Evolutionary conservation across 2,888 invertebrate genomes (phyloP), one percentile per base, ranked within the genome.

Genomic region (Thera obeliscata): DNA sequence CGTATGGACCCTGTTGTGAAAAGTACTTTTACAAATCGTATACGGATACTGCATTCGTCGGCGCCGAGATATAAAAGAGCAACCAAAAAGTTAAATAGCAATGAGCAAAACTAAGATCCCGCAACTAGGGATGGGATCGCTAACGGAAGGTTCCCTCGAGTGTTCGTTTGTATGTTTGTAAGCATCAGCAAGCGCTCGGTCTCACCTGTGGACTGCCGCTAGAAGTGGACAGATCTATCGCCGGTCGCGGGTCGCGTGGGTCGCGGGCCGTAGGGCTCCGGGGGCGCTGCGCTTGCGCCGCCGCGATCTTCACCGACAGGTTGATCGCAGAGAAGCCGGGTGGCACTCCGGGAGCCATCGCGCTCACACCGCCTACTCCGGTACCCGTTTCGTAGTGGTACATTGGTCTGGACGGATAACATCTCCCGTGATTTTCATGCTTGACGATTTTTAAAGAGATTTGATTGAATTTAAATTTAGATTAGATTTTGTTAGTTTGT

Each of bases 171-270:
- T 56, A 49, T 41, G 43, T 12, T 50, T 55, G 56, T 22, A 62
- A 69, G 65, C 60, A 59, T 69, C 58, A 59, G 61, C 46, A 66
- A 66, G 61, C 64, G 56, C 61, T 62, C 66, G 76, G 76, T 81
- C 88, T 95, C 89, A 96, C 97, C 95, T 97, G 97, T 80, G 97
- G 97, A 94, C 97, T 97, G 77, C 97, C 97, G 88, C 97, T 97
- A 79, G 97, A 97, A 74, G 97, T 97, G 78, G 97, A 97, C 61
- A 97, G 94, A 91, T 97, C 97, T 92, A 97, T 97, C 78, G 97
- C 97, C 11, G 97, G 96, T 72, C 96, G 96, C 59, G 96, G 96
- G 79, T 97, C 97, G 54, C 97, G 96, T 64, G 96, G 96, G 78
- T 96, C 96, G 52, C 96, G 95, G 67, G 96, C 96, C 71, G 97